Conservation (phyloP, 2,113 vertebrate genomes). For the Passer montanus region DNA sequence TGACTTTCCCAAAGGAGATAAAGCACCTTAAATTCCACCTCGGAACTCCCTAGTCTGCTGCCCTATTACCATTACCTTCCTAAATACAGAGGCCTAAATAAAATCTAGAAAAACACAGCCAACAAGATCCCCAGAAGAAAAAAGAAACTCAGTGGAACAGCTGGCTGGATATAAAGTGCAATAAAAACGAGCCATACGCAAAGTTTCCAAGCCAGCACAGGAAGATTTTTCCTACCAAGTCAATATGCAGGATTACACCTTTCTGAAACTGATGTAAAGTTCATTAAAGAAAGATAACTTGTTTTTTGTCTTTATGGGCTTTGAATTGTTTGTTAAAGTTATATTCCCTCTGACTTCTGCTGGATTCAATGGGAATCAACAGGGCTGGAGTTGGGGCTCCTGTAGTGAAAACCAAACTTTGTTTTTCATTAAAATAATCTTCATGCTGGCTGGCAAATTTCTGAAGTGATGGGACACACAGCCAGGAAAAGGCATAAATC, state of each 20-base stretch:
- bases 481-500: slow-evolving; percentile 46
- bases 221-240: not conserved
- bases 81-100: not conserved
- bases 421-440: slow-evolving; percentile 18
- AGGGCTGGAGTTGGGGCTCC: not conserved
- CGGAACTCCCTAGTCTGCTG: not conserved
- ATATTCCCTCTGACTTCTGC: not conserved
- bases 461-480: not conserved
- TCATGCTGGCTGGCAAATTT: not conserved
- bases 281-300: not conserved
- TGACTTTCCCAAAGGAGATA: not conserved
- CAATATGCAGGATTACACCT: not conserved
- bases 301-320: not conserved
- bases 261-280: not conserved
- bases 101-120: not conserved
- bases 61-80: not conserved
- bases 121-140: not conserved
- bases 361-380: not conserved
- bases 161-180: not conserved
- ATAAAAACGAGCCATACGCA: not conserved
- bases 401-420: not conserved
- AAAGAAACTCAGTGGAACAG: not conserved
- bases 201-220: slow-evolving; percentile 12
- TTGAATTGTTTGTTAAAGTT: not conserved
- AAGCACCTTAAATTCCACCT: not conserved